phyloP scores from a whole-genome alignment of 2,888 invertebrate species.

The Callinectes sapidus region DNA sequence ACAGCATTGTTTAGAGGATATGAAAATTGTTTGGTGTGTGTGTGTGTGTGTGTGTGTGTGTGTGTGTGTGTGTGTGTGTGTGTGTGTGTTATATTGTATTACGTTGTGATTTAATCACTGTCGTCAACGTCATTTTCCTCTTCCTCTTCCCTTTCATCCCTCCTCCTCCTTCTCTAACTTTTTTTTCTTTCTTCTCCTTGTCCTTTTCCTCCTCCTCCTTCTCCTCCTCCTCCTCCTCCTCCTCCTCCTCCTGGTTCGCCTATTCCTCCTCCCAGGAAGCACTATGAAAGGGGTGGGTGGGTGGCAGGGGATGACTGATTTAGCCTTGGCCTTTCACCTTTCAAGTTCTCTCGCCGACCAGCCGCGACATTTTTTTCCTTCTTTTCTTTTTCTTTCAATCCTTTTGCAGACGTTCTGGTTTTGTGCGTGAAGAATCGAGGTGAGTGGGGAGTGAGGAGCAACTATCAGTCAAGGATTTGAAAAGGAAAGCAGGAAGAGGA shows the following conservation, averaged over 20 bases:
- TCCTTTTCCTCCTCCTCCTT: neutral
- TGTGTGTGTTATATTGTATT: neutral
- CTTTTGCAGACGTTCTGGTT: neutral
- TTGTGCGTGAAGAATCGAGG: constrained; percentile 2
- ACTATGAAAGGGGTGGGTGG: neutral
- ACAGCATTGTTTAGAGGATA: neutral
- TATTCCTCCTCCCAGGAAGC: neutral
- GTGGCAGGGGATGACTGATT: neutral
- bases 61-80: no score
- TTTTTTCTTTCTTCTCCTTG: neutral
- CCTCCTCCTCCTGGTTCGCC: neutral
- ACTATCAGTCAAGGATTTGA: neutral
- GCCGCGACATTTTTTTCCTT: neutral
- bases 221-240: neutral
- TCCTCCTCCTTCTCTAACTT: no score
- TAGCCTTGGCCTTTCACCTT: constrained; percentile 27
- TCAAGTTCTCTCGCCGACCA: constrained; percentile 1
- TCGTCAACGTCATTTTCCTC: neutral
- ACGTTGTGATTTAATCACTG: neutral
- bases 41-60: no score
- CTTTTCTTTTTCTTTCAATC: neutral
- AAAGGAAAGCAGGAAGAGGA: constrained; percentile 22
- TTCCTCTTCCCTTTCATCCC: neutral
- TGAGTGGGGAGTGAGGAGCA: neutral
- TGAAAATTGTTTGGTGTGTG: neutral